These are phyloP conservation scores for Anisognathus igniventris DNA, from an alignment of 2,797 vertebrate genomes.

Conservation along the genomic window DNA sequence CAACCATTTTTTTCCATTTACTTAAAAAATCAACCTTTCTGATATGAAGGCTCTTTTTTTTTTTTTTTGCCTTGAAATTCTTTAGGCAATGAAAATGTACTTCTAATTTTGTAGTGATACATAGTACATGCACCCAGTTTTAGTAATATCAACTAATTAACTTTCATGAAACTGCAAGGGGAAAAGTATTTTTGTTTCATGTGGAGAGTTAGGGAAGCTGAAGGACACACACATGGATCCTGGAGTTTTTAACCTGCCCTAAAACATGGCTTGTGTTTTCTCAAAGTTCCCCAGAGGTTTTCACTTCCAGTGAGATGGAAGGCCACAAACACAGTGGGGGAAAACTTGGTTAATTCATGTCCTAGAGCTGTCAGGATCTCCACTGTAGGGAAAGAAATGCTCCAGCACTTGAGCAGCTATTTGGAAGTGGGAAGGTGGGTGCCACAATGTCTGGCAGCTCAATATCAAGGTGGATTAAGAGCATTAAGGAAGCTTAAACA, in stretches of 20 bases:
- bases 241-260: background rate
- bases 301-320: background rate
- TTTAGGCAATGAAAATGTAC: background rate
- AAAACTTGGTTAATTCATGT: background rate
- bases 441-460: conserved; percentile 59
- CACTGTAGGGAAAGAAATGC: background rate
- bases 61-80: background rate
- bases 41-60: background rate
- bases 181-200: background rate
- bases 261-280: background rate
- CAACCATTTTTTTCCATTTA: background rate
- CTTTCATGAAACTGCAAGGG: background rate
- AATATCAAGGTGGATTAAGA: conserved; percentile 65
- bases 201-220: background rate
- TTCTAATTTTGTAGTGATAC: background rate
- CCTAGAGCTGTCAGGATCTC: background rate
- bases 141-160: background rate
- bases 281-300: background rate
- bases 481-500: conserved; percentile 54
- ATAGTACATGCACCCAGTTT: background rate
- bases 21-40: background rate
- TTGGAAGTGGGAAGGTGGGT: conserved; percentile 38
- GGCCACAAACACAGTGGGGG: background rate
- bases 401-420: conserved; percentile 8
- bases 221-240: background rate